Conservation (phyloP, 1,140 invertebrate genomes). For the Drosophila serrata region DNA sequence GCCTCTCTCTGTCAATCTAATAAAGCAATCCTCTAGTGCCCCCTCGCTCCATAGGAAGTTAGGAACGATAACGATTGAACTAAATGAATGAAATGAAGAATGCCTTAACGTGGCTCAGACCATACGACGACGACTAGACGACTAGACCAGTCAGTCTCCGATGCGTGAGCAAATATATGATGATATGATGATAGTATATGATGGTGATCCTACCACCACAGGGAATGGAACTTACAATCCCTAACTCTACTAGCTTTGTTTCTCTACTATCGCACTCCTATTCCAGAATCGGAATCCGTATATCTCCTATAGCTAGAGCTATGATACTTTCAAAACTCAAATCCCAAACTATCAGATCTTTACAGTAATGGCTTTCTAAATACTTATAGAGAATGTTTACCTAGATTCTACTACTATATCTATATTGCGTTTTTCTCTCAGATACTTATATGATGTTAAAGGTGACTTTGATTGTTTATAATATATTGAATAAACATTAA, state of each 20-base stretch:
- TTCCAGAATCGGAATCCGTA: slow-evolving; percentile 55
- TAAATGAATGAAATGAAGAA: slow-evolving; percentile 47
- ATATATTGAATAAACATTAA: slow-evolving; percentile 42
- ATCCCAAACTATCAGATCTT: slow-evolving; percentile 55
- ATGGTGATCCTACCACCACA: slow-evolving; percentile 27
- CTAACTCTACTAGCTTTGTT: slow-evolving; percentile 30
- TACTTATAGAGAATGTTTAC: slow-evolving; percentile 73
- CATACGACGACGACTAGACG: slow-evolving; percentile 12
- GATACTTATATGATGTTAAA: slow-evolving; percentile 64
- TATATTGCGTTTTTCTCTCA: slow-evolving; percentile 72
- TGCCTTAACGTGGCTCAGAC: slow-evolving; percentile 73
- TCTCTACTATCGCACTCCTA: slow-evolving; percentile 40
- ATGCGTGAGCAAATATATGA: slow-evolving; percentile 58
- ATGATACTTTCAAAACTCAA: slow-evolving; percentile 57
- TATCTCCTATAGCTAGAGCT: slow-evolving; percentile 30
- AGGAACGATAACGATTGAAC: slow-evolving; percentile 70
- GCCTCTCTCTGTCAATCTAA: slow-evolving; percentile 71
- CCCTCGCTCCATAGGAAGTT: slow-evolving; percentile 64
- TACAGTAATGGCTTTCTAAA: slow-evolving; percentile 64
- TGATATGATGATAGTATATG: slow-evolving; percentile 30
- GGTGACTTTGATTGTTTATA: slow-evolving; percentile 74
- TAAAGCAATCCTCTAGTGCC: slow-evolving; percentile 77
- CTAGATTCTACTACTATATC: slow-evolving; percentile 73
- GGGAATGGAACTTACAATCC: slow-evolving; percentile 23
- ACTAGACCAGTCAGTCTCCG: slow-evolving; percentile 32